A percentile compares a stretch with the other conserved stretches of the same genome.
phyloP scores from a whole-genome alignment of 2,888 invertebrate species.

The Eumerus sabulonum region DNA sequence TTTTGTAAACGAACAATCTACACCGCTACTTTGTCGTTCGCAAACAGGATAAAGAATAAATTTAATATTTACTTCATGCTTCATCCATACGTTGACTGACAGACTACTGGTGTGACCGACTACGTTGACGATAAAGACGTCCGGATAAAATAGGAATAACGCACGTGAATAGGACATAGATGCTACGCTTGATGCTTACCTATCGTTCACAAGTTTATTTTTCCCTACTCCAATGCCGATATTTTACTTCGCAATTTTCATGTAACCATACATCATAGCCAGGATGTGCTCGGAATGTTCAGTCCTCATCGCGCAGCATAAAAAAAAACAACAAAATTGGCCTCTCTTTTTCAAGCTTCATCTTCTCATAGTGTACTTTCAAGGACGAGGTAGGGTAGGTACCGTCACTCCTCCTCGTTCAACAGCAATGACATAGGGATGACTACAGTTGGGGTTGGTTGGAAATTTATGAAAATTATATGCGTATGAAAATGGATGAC shows the following conservation, averaged over 20 bases:
- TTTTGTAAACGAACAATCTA: conserved; percentile 18
- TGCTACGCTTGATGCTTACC: no score
- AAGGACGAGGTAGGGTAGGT: conserved; percentile 43
- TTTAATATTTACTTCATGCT: conserved; percentile 53
- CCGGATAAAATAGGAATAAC: background rate
- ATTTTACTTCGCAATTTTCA: conserved; percentile 28
- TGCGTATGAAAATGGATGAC: conserved; percentile 66
- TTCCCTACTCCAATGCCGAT: conserved; percentile 31
- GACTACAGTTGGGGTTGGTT: background rate
- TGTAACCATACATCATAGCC: conserved; percentile 2
- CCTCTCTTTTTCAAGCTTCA: conserved; percentile 15
- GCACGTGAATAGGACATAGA: background rate
- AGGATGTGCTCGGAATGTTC: conserved; percentile 24
- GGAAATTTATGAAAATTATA: conserved; percentile 63
- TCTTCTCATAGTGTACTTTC: conserved; percentile 41
- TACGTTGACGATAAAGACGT: background rate
- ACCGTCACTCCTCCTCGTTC: conserved; percentile 10
- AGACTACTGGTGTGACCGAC: conserved; percentile 3
- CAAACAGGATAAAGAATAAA: conserved; percentile 32
- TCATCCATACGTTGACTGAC: conserved; percentile 39
- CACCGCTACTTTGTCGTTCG: background rate
- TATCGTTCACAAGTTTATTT: conserved; percentile 28
- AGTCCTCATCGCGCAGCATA: background rate
- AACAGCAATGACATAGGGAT: conserved; percentile 3
- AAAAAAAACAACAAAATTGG: background rate